These are phyloP conservation scores for Chroicocephalus ridibundus DNA, from an alignment of 2,113 vertebrate genomes.

Conservation along the genomic window DNA sequence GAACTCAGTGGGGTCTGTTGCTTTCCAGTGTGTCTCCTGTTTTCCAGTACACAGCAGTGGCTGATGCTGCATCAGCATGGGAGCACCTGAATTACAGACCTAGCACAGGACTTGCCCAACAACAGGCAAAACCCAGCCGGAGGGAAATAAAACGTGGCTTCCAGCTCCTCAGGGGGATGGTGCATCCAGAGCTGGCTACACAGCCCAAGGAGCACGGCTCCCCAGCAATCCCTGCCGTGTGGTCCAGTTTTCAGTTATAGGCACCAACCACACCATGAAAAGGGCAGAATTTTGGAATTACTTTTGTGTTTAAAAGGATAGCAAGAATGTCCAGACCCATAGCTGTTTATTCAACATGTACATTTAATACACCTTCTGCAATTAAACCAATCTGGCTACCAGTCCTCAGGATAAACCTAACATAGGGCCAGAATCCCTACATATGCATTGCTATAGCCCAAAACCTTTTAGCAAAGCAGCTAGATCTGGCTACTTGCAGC, in stretches of 20 bases:
- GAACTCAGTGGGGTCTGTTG: not conserved
- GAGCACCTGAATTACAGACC: not conserved
- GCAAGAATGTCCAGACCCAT: not conserved
- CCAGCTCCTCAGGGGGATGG: not conserved
- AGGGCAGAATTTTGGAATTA: not conserved
- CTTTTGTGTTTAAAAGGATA: rapidly evolving
- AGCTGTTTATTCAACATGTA: not conserved
- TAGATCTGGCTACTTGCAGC: not conserved
- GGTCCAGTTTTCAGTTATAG: not conserved
- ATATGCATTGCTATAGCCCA: not conserved
- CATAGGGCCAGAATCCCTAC: not conserved
- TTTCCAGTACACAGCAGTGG: not conserved
- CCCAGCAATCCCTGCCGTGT: not conserved
- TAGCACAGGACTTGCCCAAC: not conserved
- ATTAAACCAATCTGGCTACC: not conserved
- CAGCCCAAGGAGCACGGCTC: rapidly evolving
- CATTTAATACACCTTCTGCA: not conserved
- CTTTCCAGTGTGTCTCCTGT: not conserved
- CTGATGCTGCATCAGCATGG: not conserved
- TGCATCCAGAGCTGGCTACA: not conserved
- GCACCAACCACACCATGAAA: not conserved
- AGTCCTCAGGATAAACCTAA: not conserved
- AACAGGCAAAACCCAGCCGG: not conserved
- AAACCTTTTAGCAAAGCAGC: not conserved
- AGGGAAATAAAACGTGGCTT: not conserved